Base-by-base conservation (phyloP, 2,113 vertebrate species). In the Cyanoliseus patagonus region DNA sequence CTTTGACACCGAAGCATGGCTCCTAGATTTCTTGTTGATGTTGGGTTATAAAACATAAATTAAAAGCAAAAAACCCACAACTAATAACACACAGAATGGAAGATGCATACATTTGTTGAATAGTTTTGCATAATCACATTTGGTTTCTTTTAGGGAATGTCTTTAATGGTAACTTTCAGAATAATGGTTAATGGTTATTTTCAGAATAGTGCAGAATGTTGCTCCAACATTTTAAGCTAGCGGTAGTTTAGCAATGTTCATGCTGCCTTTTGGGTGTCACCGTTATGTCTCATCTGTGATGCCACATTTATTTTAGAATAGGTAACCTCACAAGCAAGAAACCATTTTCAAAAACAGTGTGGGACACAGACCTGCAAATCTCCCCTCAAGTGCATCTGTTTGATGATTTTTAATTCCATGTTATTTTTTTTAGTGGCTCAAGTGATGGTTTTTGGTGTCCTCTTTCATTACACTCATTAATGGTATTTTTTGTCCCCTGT, bases 361-460 rank as follows among this genome's bases (percentile, higher is more conserved):
- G 28, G 1, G 4, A 23, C 2, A 17, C 59, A 87, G 23, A 61
- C 41, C 11, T 72, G 55, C 83, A 63, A 75, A 91, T 51, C 15
- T 70, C 23, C 25, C 13, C 15, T 72, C 19, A 55, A 1, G 15
- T 47, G 22, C 51, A 59, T 41, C 19, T 30, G 6, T 22, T 77
- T 35, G 67, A 12, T 41, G 17, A 15, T 31, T 61, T 84, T 80
- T 23, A 72, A 59, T n/a, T 78, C 5, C 2, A 27, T 0, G 0
- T 52, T 52, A 5, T 14, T n/a, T 51, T 46, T 79, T 72, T 63
- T 53, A 70, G 49, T 62, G 18, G 9, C 27, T 93, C 6, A 47
- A 52, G 15, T 49, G 74, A 14, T 74, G 5, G 1, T 0, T 49
- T 92, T 61, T 78, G 1, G 5, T 37, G 27, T 31, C 14, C 5